Evolutionary conservation across 1,140 invertebrate species (phyloP).

Genomic region (Aphidius gifuensis): DNA sequence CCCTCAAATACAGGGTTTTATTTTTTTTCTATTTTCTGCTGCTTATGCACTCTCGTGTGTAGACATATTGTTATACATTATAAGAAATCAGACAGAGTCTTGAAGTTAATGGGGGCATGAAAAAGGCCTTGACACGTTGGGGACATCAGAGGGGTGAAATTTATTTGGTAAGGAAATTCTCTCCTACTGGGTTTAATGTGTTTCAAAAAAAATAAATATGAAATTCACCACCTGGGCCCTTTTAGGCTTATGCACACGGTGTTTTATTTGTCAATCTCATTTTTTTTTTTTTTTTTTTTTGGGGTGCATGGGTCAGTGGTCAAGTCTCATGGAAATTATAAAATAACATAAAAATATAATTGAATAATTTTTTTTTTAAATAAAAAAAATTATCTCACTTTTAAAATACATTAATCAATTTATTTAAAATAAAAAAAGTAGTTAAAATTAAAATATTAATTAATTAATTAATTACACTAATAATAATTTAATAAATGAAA

Average conservation of each 20-base stretch:
- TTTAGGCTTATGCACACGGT: not conserved
- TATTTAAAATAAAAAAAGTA: not conserved
- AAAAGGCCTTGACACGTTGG: constrained; percentile 10
- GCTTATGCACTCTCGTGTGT: not conserved
- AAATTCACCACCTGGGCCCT: constrained; percentile 19
- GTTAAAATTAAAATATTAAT: not conserved
- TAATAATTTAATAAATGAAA: too few relatives aligned
- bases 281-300: constrained; percentile 1
- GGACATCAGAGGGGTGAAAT: not conserved
- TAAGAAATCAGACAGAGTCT: constrained; percentile 8
- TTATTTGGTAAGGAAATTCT: constrained; percentile 15
- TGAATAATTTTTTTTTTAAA: not conserved
- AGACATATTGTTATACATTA: too few relatives aligned
- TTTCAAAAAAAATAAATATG: not conserved
- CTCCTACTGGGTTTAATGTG: constrained; percentile 1
- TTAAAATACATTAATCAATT: not conserved
- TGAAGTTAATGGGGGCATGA: constrained; percentile 20
- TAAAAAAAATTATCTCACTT: not conserved
- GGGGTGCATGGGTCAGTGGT: constrained; percentile 1
- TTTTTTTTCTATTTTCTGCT: not conserved
- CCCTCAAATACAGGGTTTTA: constrained; percentile 10
- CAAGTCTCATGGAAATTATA: not conserved
- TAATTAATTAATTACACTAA: too few relatives aligned
- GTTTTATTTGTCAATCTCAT: not conserved
- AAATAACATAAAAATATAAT: not conserved